Percentiles rank a stretch among this genome's conserved stretches.
phyloP scores from a whole-genome alignment of 2,797 vertebrate species.

The Mastacembelus armatus region DNA sequence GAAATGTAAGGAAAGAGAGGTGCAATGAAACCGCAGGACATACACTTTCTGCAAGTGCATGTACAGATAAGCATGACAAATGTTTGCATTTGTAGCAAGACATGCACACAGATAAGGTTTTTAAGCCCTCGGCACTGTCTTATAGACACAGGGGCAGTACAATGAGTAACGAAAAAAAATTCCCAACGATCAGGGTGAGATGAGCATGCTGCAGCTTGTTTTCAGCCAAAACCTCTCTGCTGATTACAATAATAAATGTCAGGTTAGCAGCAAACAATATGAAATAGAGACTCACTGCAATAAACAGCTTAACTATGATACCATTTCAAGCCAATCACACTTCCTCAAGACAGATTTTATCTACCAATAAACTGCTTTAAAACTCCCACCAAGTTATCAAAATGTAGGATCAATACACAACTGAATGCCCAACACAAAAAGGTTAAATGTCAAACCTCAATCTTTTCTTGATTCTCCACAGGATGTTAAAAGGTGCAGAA shows the following conservation, averaged over 20 bases:
- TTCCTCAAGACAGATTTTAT: no score
- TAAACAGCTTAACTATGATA: conserved; percentile 8
- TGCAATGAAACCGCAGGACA: conserved; percentile 18
- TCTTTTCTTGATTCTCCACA: no score
- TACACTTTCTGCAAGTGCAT: conserved; percentile 17
- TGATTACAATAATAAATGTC: conserved; percentile 49
- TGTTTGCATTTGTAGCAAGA: conserved; percentile 47
- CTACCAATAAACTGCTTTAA: no score
- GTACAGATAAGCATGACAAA: conserved; percentile 33
- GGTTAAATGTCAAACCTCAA: neutral
- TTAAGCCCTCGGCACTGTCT: conserved; percentile 40
- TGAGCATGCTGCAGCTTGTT: conserved; percentile 56
- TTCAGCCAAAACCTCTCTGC: conserved; percentile 34
- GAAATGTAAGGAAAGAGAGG: conserved; percentile 17
- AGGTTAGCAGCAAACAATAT: conserved; percentile 11
- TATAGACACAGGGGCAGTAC: conserved; percentile 30
- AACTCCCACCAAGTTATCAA: no score
- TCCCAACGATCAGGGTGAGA: conserved; percentile 14
- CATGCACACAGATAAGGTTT: neutral
- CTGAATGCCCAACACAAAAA: neutral
- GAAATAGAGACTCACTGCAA: conserved; percentile 15
- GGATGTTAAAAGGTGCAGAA: no score
- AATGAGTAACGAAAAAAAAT: conserved; percentile 23
- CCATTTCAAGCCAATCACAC: neutral
- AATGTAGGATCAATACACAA: neutral